These are phyloP conservation scores for Argopecten irradians DNA, from an alignment of 1,140 invertebrate species.

Conservation along the genomic window DNA sequence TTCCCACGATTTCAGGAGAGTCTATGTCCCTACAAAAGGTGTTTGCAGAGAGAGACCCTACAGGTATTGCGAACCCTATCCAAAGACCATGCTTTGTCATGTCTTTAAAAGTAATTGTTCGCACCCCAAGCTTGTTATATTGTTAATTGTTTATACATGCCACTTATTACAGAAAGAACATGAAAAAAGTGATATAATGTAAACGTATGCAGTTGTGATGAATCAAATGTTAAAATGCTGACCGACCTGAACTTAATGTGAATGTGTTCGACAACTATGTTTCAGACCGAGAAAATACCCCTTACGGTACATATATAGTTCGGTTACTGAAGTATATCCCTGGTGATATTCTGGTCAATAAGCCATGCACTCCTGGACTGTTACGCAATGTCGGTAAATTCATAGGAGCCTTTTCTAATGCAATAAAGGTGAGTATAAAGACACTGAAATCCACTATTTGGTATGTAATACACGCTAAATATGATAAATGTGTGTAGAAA, in stretches of 20 bases:
- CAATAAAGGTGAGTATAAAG: conserved; percentile 81
- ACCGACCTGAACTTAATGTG: no score
- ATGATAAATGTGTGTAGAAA: no score
- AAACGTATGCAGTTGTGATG: no score
- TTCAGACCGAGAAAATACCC: background rate
- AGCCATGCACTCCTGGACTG: conserved; percentile 80
- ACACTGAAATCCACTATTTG: no score
- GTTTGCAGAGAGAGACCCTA: conserved; percentile 25
- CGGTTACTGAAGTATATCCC: conserved; percentile 85
- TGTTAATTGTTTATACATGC: no score
- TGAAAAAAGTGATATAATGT: no score
- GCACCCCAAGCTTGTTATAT: no score
- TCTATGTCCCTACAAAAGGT: conserved; percentile 49
- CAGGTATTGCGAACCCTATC: background rate
- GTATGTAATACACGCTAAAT: no score
- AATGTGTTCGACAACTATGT: no score
- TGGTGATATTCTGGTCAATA: conserved; percentile 83
- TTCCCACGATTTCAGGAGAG: conserved; percentile 54
- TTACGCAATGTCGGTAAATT: conserved; percentile 85
- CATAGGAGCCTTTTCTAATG: conserved; percentile 82
- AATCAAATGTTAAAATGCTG: no score
- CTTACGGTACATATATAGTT: conserved; percentile 80
- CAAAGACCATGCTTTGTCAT: background rate
- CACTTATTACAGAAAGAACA: no score
- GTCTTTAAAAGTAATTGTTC: no score